Percentiles rank a stretch among this genome's conserved stretches.
phyloP scores from a whole-genome alignment of 2,797 vertebrate species.

The Sylvia borin region DNA sequence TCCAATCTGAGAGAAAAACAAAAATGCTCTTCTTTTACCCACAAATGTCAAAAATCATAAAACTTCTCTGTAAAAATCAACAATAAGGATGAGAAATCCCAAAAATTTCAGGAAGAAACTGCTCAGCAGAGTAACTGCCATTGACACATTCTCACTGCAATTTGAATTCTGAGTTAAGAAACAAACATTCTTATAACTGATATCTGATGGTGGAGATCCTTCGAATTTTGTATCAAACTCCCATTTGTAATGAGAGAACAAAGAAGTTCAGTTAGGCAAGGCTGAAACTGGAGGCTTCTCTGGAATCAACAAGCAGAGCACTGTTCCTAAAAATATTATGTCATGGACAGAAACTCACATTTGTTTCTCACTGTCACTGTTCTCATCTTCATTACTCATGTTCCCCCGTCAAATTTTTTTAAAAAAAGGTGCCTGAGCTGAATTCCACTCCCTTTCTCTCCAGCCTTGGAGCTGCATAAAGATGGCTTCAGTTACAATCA shows the following conservation, averaged over 20 bases:
- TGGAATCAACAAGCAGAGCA: not conserved
- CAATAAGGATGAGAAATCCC: not conserved
- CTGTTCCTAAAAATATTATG: conserved; percentile 29
- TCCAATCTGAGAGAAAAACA: not conserved
- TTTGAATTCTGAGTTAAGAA: not conserved
- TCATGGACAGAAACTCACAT: conserved; percentile 44
- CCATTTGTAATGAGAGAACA: not conserved
- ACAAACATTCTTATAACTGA: not conserved
- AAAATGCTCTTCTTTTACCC: not conserved
- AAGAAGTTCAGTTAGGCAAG: conserved; percentile 20
- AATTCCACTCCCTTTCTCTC: conserved; percentile 23
- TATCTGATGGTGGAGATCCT: not conserved
- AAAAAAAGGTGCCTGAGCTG: conserved; percentile 38
- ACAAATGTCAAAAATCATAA: not conserved
- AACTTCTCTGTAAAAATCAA: not conserved
- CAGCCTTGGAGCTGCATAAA: not conserved
- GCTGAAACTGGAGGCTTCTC: conserved; percentile 20
- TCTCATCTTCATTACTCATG: conserved; percentile 55
- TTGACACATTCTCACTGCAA: not conserved
- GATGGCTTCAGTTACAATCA: not conserved
- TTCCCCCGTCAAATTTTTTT: conserved; percentile 42
- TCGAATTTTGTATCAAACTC: conserved; percentile 8
- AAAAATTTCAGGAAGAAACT: not conserved
- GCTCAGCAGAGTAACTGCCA: not conserved
- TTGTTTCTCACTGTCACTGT: conserved; percentile 60